Base-by-base conservation (phyloP, 2,113 vertebrate genomes). In the Calidris pygmaea region DNA sequence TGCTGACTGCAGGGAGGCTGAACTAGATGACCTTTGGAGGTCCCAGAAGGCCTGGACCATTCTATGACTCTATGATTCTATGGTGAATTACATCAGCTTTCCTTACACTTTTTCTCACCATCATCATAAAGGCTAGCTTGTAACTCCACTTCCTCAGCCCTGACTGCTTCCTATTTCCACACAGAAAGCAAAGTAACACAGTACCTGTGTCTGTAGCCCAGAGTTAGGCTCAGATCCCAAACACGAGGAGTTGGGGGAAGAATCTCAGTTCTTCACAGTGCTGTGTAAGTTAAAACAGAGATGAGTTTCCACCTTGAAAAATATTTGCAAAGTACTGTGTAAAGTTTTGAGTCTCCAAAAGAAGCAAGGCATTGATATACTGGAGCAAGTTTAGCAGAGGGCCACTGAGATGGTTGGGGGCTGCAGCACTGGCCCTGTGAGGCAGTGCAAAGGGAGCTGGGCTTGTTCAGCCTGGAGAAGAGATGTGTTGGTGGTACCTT, bases 341-440 rank as follows among this genome's bases (percentile, higher is more conserved):
- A 23, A 6, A 22, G 3, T 56, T 86, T 70, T 80, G 47, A 73
- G 5, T 16, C 34, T 68, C 27, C 14, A 73, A 76, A 65, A 37
- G 22, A 83, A 68, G 6, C 13, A 63, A 82, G 60, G 17, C 1
- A 12, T 48, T 71, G 34, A 48, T 19, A 24, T 2, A 5, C 3
- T 30, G 27, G 21, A 62, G 10, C 1, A 82, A 23, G 32, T 67
- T 75, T 26, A 15, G 3, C 20, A 62, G 26, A 58, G 41, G 11
- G 5, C 9, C 11, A 20, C 52, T 23, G 53, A 41, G 20, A 63
- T 39, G 5, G 4, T 26, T 0, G 0, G 13, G 7, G 56, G 23
- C 8, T 50, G 15, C 5, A 50, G 12, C 14, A 37, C 9, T 76
- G 73, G 34, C 4, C 27, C 30, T 29, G 3, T 62, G 56, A 81